A percentile compares a stretch with the other conserved stretches of the same genome.
Evolutionary conservation across 2,113 vertebrate species (phyloP).

Genomic region (Oxyura jamaicensis): DNA sequence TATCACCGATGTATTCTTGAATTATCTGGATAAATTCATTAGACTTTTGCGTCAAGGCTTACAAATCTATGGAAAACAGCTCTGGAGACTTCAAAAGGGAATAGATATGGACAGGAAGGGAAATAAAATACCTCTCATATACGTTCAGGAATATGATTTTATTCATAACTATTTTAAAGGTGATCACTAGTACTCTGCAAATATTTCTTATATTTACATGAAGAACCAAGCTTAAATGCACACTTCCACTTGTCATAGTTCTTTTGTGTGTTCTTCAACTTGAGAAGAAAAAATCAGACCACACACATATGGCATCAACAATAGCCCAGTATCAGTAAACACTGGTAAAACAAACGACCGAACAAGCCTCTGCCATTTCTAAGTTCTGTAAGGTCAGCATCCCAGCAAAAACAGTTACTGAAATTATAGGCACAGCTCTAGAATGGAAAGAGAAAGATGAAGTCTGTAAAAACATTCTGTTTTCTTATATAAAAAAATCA

Average conservation of each 20-base stretch:
- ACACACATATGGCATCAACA: neutral
- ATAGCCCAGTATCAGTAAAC: neutral
- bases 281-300: neutral
- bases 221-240: neutral
- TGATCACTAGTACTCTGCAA: neutral
- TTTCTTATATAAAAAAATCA: neutral
- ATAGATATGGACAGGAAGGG: neutral
- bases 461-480: neutral
- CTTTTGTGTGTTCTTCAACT: neutral
- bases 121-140: neutral
- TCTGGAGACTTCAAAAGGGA: neutral
- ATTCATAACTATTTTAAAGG: neutral
- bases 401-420: neutral
- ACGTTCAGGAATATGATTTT: neutral
- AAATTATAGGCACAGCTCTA: neutral
- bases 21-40: neutral
- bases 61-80: neutral
- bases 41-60: neutral
- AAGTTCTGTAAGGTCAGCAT: conserved; percentile 8
- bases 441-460: neutral
- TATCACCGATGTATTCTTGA: neutral
- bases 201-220: neutral
- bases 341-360: neutral
- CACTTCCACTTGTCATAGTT: neutral
- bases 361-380: neutral